Evolutionary conservation across 2,797 vertebrate species (phyloP).

Genomic region (Myoxocephalus aenaeus): DNA sequence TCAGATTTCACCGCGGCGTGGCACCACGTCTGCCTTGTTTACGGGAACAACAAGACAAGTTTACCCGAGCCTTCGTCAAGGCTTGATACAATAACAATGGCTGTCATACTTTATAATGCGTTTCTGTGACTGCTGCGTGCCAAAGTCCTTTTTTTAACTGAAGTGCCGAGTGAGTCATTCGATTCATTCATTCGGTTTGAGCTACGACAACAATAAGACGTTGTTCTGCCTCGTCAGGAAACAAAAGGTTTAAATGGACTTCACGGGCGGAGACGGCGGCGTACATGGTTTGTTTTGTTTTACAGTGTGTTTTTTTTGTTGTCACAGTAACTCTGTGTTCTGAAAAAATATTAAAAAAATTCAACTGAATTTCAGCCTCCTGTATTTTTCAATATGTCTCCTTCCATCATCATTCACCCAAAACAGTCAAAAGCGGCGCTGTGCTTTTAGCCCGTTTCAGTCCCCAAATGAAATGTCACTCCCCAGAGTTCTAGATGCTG

Average conservation of each 20-base stretch:
- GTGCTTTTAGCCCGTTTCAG: constrained; percentile 47
- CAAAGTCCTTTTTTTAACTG: constrained; percentile 10
- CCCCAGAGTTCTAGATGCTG: constrained; percentile 50
- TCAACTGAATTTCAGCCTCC: background rate
- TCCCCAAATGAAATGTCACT: constrained; percentile 57
- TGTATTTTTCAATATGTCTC: constrained; percentile 15
- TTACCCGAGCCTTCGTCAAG: background rate
- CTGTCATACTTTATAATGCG: constrained; percentile 33
- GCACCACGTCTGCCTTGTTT: constrained; percentile 10
- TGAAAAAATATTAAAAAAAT: constrained; percentile 21
- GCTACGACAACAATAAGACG: background rate
- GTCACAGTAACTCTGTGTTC: background rate
- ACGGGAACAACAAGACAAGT: constrained; percentile 13
- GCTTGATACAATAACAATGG: constrained; percentile 35
- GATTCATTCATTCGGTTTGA: background rate
- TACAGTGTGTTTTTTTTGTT: background rate
- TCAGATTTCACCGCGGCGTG: constrained; percentile 32
- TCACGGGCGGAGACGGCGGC: background rate
- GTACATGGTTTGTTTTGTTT: background rate
- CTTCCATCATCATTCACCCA: constrained; percentile 45
- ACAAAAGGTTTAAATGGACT: constrained; percentile 18
- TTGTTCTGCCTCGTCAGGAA: background rate
- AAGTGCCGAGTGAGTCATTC: constrained; percentile 36
- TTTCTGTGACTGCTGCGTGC: constrained; percentile 3
- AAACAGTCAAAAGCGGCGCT: constrained; percentile 34